Evolutionary conservation across 2,888 invertebrate species (phyloP), one percentile per base, ranked within the genome.

Genomic region (Hypsopygia costalis): DNA sequence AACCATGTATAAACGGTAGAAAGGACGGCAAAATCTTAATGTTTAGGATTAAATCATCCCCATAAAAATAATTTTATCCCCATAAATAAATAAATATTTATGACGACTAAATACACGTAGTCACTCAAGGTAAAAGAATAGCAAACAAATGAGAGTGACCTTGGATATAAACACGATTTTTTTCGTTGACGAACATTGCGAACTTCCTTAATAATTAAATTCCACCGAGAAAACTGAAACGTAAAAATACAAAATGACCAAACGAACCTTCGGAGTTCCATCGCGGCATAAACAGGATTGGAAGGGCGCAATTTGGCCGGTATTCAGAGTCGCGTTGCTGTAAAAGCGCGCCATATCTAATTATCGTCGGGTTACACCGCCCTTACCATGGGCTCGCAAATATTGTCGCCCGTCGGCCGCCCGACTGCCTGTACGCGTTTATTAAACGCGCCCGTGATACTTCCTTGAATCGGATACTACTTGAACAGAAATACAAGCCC

Each of bases 341-440:
- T 85, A 85, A 87, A 86, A 87, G 86, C 86, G 74, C 82, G 87
- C 81, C 82, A 72, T 83, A 86, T 86, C 85, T 87, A 87, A 87
- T 87, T 87, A 87, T 78, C 72, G 73, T 81, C 69, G 80, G 73
- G 73, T 73, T 74, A 72, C 75, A 65, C 60, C 46, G 58, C 61
- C 64, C 62, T 55, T 73, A 74, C 69, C 56, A 65, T 62, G 59
- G 65, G 65, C 61, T 58, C 62, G 59, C 62, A 62, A 71, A 68
- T 63, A 60, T 64, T 67, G 57, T 50, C 45, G 52, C 52, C 55
- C 58, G 25, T 25, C 45, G 52, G 52, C 55, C 58, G 25, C 1
- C 22, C 36, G 47, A 55, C 50, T 61, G 56, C 62, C 58, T 61
- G 59, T 57, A 55, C 52, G 36, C 42, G 42, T 46, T 61, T 67